phyloP scores from a whole-genome alignment of 2,797 vertebrate genomes.

The Strix occidentalis region DNA sequence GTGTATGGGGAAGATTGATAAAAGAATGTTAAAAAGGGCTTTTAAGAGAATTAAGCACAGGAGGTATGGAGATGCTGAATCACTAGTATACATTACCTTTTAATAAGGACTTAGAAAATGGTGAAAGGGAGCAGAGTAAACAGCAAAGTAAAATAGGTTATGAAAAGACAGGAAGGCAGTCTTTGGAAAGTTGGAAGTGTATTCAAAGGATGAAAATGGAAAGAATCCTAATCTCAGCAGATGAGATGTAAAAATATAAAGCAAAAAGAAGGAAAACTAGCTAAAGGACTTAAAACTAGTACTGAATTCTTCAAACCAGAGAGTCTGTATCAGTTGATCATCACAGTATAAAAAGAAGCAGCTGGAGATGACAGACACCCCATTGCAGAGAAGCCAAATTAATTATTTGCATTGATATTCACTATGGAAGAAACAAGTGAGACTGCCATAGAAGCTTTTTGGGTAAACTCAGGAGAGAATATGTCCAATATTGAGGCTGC shows the following conservation, averaged over 20 bases:
- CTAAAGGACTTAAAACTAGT: neutral
- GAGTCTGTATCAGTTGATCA: neutral
- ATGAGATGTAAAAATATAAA: neutral
- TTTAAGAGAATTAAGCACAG: neutral
- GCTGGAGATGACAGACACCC: neutral
- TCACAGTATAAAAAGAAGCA: neutral
- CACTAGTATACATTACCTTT: neutral
- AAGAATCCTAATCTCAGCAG: neutral
- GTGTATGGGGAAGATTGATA: neutral
- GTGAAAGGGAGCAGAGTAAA: neutral
- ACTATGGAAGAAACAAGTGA: neutral
- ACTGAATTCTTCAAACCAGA: neutral
- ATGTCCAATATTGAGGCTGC: neutral
- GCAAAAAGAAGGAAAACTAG: neutral
- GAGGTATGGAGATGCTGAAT: neutral
- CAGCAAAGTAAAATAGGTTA: neutral
- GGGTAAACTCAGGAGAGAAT: neutral
- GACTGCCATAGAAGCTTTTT: neutral
- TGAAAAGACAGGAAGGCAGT: neutral
- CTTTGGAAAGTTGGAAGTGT: neutral
- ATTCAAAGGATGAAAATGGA: neutral
- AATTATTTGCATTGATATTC: neutral
- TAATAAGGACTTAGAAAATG: neutral
- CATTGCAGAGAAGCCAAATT: neutral
- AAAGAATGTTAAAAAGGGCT: neutral